These are phyloP conservation scores for Leptatherina wallacei DNA, from an alignment of 2,797 vertebrate species.

Conservation along the genomic window DNA sequence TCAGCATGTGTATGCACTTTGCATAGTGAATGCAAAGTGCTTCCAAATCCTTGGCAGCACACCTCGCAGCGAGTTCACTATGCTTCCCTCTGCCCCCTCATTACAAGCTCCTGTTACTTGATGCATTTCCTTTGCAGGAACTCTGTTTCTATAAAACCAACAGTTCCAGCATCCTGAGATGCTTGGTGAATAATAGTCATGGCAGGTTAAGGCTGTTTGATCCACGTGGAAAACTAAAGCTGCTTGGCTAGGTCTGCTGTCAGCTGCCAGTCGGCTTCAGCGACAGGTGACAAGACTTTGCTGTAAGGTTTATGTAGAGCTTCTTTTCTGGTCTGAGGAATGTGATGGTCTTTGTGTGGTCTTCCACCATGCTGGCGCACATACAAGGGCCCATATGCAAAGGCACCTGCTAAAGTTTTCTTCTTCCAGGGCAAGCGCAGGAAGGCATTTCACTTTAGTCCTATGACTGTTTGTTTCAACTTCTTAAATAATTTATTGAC, in stretches of 20 bases:
- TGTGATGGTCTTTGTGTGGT: not conserved
- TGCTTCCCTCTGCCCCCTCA: not conserved
- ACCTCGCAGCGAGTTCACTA: not conserved
- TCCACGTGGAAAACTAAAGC: not conserved
- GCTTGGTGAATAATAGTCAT: not conserved
- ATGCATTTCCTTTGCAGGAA: not conserved
- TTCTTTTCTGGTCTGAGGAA: not conserved
- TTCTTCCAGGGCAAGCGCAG: not conserved
- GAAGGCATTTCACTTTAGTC: not conserved
- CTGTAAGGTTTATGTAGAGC: not conserved
- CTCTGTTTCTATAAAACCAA: not conserved
- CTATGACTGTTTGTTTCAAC: not conserved
- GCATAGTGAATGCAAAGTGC: slow-evolving; percentile 5
- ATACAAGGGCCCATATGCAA: not conserved
- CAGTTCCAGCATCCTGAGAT: not conserved
- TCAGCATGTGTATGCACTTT: not conserved
- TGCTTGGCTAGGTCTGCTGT: not conserved
- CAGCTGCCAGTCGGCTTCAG: not conserved
- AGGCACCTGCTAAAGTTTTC: not conserved
- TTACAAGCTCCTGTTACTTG: not conserved
- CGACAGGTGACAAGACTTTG: not conserved
- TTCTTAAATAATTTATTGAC: not conserved
- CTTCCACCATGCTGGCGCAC: not conserved
- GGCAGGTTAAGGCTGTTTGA: not conserved
- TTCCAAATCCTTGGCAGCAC: not conserved